These are phyloP conservation scores for Vanessa tameamea DNA, from an alignment of 1,140 invertebrate genomes.

Conservation along the genomic window DNA sequence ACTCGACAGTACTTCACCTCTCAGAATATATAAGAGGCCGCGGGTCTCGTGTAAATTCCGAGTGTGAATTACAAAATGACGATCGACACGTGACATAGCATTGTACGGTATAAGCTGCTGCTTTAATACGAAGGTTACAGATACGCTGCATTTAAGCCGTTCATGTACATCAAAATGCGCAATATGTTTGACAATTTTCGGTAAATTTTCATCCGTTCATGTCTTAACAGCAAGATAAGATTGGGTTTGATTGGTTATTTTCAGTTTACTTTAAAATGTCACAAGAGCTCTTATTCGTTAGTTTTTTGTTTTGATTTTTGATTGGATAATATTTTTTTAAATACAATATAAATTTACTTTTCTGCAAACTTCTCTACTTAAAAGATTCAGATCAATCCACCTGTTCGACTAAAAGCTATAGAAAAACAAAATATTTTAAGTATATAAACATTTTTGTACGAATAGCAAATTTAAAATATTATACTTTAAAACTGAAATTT, in stretches of 20 bases:
- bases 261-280: too few relatives aligned
- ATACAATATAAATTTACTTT: too few relatives aligned
- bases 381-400: too few relatives aligned
- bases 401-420: too few relatives aligned
- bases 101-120: conserved; percentile 20
- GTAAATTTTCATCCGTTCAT: not conserved
- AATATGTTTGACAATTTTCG: not conserved
- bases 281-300: too few relatives aligned
- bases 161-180: not conserved
- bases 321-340: too few relatives aligned
- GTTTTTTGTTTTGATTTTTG: too few relatives aligned
- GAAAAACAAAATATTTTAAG: too few relatives aligned
- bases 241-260: not conserved
- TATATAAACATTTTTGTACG: too few relatives aligned
- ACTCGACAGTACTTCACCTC: conserved; percentile 33
- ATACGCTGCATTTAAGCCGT: not conserved
- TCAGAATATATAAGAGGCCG: conserved; percentile 38
- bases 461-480: too few relatives aligned
- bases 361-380: too few relatives aligned
- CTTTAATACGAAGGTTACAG: not conserved
- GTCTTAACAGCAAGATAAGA: not conserved
- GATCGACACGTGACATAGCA: conserved; percentile 42
- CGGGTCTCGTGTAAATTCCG: conserved; percentile 50
- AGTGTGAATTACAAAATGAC: conserved; percentile 46
- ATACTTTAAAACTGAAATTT: too few relatives aligned